Evolutionary conservation across 2,888 invertebrate genomes (phyloP).

Genomic region (Ectemnius lituratus): DNA sequence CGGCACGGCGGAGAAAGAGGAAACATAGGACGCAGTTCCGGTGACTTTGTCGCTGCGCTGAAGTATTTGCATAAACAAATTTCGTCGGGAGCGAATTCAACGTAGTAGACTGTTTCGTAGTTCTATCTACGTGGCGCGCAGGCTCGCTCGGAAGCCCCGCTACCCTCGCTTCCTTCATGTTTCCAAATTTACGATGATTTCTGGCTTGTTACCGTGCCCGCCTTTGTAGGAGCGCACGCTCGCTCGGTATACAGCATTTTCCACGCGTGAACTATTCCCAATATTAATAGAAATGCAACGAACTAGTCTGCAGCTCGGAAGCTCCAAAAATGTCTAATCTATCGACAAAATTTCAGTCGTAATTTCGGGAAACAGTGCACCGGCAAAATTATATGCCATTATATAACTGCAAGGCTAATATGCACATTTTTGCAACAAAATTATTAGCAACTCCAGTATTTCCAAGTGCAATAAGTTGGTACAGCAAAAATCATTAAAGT

Average conservation of each 20-base stretch:
- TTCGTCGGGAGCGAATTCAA: conserved; percentile 63
- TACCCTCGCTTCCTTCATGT: conserved; percentile 24
- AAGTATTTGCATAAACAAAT: conserved; percentile 73
- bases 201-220: conserved; percentile 42
- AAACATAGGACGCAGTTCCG: conserved; percentile 52
- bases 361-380: neutral
- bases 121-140: conserved; percentile 54
- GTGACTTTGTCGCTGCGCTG: conserved; percentile 61
- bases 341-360: too few relatives aligned
- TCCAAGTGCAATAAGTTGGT: too few relatives aligned
- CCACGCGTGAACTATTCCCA: conserved; percentile 18
- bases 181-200: conserved; percentile 50
- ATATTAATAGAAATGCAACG: too few relatives aligned
- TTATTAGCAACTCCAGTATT: too few relatives aligned
- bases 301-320: too few relatives aligned
- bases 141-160: conserved; percentile 34
- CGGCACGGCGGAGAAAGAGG: conserved; percentile 33
- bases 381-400: conserved; percentile 33
- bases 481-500: too few relatives aligned
- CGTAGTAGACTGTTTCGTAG: conserved; percentile 54
- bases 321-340: too few relatives aligned
- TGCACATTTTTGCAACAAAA: too few relatives aligned
- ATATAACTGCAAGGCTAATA: neutral
- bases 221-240: neutral
- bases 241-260: conserved; percentile 32